These are phyloP conservation scores for Halocynthia aurantium DNA, from an alignment of 23 tunicate species.

Conservation along the genomic window DNA sequence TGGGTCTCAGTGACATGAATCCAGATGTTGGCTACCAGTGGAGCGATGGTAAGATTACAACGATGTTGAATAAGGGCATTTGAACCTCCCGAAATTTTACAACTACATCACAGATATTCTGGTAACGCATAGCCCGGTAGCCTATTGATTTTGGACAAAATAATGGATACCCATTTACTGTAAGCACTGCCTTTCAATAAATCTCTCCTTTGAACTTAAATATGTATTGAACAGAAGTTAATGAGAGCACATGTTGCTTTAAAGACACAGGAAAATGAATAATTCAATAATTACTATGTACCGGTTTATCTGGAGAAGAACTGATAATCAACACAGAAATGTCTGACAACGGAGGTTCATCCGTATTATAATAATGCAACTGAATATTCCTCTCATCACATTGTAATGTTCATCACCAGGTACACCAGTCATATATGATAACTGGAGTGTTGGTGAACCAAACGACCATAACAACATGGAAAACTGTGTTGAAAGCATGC, in stretches of 20 bases:
- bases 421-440: slow-evolving; percentile 62
- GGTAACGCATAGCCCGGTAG: no score
- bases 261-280: not conserved
- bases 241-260: not conserved
- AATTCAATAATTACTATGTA: not conserved
- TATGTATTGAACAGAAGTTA: no score
- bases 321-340: not conserved
- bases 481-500: slow-evolving; percentile 54
- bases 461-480: slow-evolving; percentile 68
- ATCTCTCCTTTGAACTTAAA: no score
- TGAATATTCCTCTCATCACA: not conserved
- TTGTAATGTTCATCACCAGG: slow-evolving; percentile 23
- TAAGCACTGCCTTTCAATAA: no score
- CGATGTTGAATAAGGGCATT: not conserved
- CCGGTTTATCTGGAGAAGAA: no score
- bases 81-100: not conserved
- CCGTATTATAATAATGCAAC: not conserved
- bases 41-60: slow-evolving; percentile 61
- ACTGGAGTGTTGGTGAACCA: slow-evolving; percentile 85
- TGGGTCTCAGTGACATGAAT: slow-evolving; percentile 37
- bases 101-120: no score
- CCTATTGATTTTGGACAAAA: no score
- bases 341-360: not conserved
- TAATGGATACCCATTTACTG: no score
- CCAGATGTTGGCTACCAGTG: slow-evolving; percentile 50